Percentiles rank a stretch among this genome's conserved stretches.
Conservation (phyloP, 2,113 vertebrate genomes). For the Arenaria interpres region DNA sequence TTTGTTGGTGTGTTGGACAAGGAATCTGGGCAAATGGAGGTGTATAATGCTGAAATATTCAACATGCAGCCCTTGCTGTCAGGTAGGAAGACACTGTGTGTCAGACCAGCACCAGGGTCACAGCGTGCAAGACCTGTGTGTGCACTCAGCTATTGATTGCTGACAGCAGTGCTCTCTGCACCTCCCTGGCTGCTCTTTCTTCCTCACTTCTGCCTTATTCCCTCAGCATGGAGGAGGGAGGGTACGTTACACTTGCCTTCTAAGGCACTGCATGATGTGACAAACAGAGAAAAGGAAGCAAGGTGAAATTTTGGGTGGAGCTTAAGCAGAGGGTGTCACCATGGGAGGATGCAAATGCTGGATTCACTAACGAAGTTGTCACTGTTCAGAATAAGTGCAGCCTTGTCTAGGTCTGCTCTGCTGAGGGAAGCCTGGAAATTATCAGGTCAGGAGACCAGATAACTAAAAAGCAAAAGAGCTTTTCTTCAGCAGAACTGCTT, state of each 20-base stretch:
- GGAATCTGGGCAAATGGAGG: conserved; percentile 86
- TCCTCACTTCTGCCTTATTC: not conserved
- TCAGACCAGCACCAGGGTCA: not conserved
- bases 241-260: not conserved
- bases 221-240: not conserved
- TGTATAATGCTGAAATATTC: conserved; percentile 89
- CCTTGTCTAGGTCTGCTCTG: not conserved
- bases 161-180: not conserved
- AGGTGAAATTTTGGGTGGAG: not conserved
- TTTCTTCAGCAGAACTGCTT: not conserved
- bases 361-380: not conserved
- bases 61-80: conserved; percentile 89
- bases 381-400: not conserved
- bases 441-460: not conserved
- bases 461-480: not conserved
- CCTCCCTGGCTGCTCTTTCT: not conserved
- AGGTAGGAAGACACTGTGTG: conserved; percentile 69
- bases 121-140: accelerated
- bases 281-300: not conserved
- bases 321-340: accelerated
- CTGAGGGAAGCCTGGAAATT: not conserved
- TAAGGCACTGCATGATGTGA: not conserved
- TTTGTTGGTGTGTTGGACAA: conserved; percentile 91
- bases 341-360: not conserved
- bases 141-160: not conserved